Conservation (phyloP, 1,140 invertebrate species). For the Argopecten irradians region DNA sequence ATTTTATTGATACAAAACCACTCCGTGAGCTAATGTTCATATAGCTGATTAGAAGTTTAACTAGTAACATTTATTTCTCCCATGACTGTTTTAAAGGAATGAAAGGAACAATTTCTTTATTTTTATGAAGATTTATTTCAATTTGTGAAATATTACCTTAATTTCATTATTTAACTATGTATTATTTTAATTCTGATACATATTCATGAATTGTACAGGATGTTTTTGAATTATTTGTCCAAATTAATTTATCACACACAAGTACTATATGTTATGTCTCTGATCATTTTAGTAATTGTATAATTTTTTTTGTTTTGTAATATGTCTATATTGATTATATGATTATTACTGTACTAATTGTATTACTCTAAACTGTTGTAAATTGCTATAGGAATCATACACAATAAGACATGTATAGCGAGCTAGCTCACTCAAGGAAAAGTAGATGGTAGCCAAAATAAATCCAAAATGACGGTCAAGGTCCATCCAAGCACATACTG, state of each 20-base stretch:
- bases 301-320: not conserved
- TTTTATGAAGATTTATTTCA: not conserved
- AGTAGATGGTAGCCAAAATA: not conserved
- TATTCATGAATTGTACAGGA: not conserved
- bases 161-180: not conserved
- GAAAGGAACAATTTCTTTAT: not conserved
- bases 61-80: not conserved
- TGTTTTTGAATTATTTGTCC: not conserved
- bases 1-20: not conserved
- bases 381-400: not conserved
- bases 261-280: not conserved
- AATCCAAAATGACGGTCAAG: not conserved
- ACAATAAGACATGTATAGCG: not conserved
- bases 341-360: not conserved
- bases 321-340: not conserved
- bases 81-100: not conserved
- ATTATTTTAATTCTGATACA: not conserved
- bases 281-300: not conserved
- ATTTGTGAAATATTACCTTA: not conserved
- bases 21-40: not conserved
- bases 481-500: not conserved
- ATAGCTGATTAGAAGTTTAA: not conserved
- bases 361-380: not conserved
- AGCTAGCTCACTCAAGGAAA: not conserved
- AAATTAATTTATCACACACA: not conserved